phyloP scores from a whole-genome alignment of 2,113 vertebrate species.

The Sakesphorus luctuosus region DNA sequence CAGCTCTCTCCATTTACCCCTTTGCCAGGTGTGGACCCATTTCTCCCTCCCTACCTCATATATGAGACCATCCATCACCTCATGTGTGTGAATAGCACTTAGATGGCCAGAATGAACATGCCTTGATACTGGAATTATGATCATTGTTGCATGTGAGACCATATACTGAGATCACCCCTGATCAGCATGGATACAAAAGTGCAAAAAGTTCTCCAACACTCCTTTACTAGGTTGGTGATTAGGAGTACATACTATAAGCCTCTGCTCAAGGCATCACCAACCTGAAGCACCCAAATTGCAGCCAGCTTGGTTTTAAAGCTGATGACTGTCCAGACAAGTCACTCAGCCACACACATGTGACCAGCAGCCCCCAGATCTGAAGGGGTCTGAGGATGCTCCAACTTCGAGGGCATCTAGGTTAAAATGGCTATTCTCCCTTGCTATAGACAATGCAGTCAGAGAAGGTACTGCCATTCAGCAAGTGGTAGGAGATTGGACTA shows the following conservation, averaged over 20 bases:
- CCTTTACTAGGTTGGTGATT: no score
- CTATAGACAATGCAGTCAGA: not conserved
- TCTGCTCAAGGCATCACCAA: not conserved
- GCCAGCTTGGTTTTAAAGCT: not conserved
- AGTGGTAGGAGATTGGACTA: not conserved
- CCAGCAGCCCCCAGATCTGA: not conserved
- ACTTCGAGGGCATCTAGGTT: not conserved
- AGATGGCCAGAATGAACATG: not conserved
- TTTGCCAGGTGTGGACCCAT: not conserved
- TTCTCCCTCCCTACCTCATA: not conserved
- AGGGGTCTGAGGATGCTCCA: not conserved
- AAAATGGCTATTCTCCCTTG: not conserved
- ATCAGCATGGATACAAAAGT: not conserved
- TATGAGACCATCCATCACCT: rapidly evolving
- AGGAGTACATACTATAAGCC: not conserved
- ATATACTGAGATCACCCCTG: not conserved
- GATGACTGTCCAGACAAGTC: not conserved
- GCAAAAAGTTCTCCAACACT: not conserved
- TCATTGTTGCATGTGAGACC: not conserved
- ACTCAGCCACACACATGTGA: not conserved
- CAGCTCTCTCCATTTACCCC: not conserved
- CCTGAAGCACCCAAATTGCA: not conserved
- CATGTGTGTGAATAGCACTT: rapidly evolving
- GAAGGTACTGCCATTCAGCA: not conserved
- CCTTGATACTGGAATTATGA: not conserved